Base-by-base conservation (phyloP, 2,888 invertebrate species). In the Spodoptera picta region DNA sequence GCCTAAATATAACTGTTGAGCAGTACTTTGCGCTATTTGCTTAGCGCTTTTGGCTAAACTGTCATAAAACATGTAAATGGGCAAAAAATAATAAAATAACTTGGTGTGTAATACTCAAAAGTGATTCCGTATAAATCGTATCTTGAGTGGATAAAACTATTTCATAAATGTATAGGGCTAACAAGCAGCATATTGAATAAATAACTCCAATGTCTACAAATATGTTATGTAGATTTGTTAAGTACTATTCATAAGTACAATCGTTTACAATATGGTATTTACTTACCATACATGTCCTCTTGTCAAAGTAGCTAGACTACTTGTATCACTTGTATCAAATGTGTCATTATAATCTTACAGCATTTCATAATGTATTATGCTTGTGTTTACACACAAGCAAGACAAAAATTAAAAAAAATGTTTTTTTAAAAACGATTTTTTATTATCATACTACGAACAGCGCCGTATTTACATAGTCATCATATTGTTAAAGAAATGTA, bases 401-500 rank as follows among this genome's bases (percentile, higher is more conserved):
- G n/a, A n/a, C n/a, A n/a, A n/a, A n/a, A n/a, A 92, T 88, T 89
- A 85, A 91, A 91, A 90, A 82, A 72, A 82, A 64, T 9, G 48
- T 11, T 43, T 81, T 81, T 87, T 88, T 92, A 93, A 93, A 91
- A 91, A 93, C 92, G 89, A 88, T 88, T 92, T 87, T 85, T 90
- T 93, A 92, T 92, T 93, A 92, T 90, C 90, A 91, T 91, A 92
- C 92, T 94, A 94, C 94, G 93, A 94, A 94, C 94, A 93, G 94
- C 93, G 93, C 91, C 92, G 93, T 93, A 94, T 93, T 92, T 93
- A 94, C 93, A 94, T 92, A 89, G 90, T 92, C 90, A 89, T 91
- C 88, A 93, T 94, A 94, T 94, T 94, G 94, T 92, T 92, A 93
- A 90, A 91, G 94, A 94, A 94, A 94, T 94, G 94, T 94, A 94